Evolutionary conservation across 1,140 invertebrate species (phyloP).

Genomic region (Heliconius eleuchia): DNA sequence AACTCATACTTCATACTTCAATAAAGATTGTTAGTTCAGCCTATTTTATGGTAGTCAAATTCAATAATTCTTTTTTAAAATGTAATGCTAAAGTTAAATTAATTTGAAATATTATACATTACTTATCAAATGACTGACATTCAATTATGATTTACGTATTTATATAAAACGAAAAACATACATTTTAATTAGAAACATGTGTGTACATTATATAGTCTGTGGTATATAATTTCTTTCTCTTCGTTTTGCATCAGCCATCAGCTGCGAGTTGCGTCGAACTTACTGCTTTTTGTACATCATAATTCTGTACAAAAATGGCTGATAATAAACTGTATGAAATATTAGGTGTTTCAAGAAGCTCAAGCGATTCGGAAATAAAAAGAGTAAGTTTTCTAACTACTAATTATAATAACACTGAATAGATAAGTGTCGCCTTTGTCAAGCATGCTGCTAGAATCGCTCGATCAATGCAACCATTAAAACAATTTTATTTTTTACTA

Average conservation of each 20-base stretch:
- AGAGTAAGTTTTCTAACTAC: constrained; percentile 84
- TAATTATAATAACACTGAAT: background rate
- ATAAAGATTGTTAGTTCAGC: too few relatives aligned
- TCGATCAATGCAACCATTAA: constrained; percentile 41
- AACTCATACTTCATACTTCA: too few relatives aligned
- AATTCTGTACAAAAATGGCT: constrained; percentile 78
- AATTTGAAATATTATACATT: too few relatives aligned
- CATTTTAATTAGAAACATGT: background rate
- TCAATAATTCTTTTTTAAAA: too few relatives aligned
- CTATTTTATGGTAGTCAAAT: too few relatives aligned
- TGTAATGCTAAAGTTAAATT: too few relatives aligned
- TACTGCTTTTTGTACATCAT: constrained; percentile 54
- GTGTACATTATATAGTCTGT: constrained; percentile 29
- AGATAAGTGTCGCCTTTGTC: constrained; percentile 32
- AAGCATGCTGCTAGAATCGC: constrained; percentile 45
- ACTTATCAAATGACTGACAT: too few relatives aligned
- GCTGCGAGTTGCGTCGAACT: constrained; percentile 36
- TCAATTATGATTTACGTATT: background rate
- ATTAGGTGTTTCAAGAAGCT: constrained; percentile 88
- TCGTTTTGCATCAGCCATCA: constrained; percentile 45
- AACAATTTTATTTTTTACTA: constrained; percentile 27
- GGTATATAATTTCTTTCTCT: constrained; percentile 43
- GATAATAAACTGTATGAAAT: constrained; percentile 93
- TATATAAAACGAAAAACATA: background rate
- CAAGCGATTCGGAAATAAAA: constrained; percentile 92